Evolutionary conservation across 2,797 vertebrate species (phyloP).

Genomic region (Sebastes miniatus): DNA sequence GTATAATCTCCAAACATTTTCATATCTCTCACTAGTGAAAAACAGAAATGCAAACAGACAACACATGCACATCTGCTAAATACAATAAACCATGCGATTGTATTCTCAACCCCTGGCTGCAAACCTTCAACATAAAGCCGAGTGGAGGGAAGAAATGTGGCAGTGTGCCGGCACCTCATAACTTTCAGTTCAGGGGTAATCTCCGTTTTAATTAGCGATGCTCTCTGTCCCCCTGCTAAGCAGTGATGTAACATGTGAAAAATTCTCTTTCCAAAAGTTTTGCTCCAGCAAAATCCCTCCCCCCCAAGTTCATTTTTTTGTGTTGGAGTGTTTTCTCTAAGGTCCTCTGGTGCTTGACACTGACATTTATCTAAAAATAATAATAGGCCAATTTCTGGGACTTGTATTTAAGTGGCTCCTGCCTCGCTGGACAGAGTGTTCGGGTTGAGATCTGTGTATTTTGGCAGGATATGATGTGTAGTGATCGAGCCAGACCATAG

Average conservation of each 20-base stretch:
- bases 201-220: constrained; percentile 72
- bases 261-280: constrained; percentile 51
- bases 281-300: constrained; percentile 11
- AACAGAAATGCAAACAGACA: not conserved
- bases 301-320: not conserved
- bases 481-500: constrained; percentile 7
- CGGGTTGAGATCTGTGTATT: constrained; percentile 45
- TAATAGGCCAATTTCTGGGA: constrained; percentile 59
- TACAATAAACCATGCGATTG: constrained; percentile 23
- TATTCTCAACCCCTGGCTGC: constrained; percentile 15
- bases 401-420: constrained; percentile 53
- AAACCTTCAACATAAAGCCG: constrained; percentile 43
- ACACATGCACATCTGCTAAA: constrained; percentile 51
- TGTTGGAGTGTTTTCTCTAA: constrained; percentile 55
- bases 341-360: constrained; percentile 55
- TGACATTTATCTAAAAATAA: constrained; percentile 75
- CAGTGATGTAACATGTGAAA: constrained; percentile 75
- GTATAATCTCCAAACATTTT: not conserved
- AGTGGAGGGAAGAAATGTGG: constrained; percentile 45
- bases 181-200: constrained; percentile 68
- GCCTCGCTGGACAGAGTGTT: not conserved
- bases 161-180: constrained; percentile 58
- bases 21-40: not conserved
- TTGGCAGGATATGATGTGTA: constrained; percentile 55
- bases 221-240: constrained; percentile 54